Evolutionary conservation across 2,888 invertebrate species (phyloP).

Genomic region (Malthinus seriepunctatus): DNA sequence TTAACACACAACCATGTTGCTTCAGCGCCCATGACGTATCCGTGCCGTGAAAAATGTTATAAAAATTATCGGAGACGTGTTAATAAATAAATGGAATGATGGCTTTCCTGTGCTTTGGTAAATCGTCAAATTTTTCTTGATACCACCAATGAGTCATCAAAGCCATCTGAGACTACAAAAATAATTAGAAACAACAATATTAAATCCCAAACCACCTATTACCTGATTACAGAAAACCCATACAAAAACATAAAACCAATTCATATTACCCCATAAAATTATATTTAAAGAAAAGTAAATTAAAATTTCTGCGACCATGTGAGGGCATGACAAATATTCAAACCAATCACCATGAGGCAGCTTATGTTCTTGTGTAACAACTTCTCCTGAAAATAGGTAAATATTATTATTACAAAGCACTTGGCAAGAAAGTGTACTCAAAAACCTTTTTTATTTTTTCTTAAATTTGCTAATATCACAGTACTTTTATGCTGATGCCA

Average conservation of each 20-base stretch:
- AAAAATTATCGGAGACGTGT: no score
- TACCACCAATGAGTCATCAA: conserved; percentile 82
- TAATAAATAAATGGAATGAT: conserved; percentile 65
- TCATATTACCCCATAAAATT: conserved; percentile 68
- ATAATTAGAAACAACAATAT: not conserved
- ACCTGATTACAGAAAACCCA: conserved; percentile 83
- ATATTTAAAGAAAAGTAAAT: conserved; percentile 50
- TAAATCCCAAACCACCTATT: not conserved
- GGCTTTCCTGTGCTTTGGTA: conserved; percentile 74
- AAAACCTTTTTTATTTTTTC: conserved; percentile 71
- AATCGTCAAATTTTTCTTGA: conserved; percentile 71
- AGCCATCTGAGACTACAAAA: conserved; percentile 57
- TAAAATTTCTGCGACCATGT: conserved; percentile 55
- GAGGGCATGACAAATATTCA: conserved; percentile 79
- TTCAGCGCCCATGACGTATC: no score
- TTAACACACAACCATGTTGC: no score
- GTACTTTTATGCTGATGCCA: conserved; percentile 76
- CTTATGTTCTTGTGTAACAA: conserved; percentile 71
- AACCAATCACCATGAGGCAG: conserved; percentile 81
- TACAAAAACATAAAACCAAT: conserved; percentile 70
- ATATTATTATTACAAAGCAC: not conserved
- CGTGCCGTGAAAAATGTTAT: no score
- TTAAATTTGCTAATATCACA: conserved; percentile 73
- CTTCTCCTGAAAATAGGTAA: conserved; percentile 55
- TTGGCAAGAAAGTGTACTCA: not conserved